Base-by-base conservation (phyloP, 2,113 vertebrate genomes). In the Callopanchax toddi region DNA sequence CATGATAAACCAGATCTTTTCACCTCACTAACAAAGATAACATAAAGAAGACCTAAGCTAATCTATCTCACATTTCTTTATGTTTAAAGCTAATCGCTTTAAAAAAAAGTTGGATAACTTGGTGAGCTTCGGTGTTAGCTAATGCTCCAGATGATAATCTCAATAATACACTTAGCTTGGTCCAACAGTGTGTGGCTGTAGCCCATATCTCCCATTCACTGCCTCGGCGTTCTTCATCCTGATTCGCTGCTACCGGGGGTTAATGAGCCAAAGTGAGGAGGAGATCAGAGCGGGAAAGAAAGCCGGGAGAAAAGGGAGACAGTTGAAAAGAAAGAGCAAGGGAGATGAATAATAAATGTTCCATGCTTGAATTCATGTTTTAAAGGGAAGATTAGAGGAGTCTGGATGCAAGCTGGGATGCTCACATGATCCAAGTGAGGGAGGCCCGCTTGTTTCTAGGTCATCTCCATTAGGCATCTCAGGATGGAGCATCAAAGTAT, bases 311-410 rank as follows among this genome's bases (percentile, higher is more conserved):
- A 73, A 37, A 53, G 25, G 29, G 60, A 83, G 70, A 73, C 66
- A 37, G 45, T 52, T 51, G 60, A 67, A 76, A 73, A 68, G 56
- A 68, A 48, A 76, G 64, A 78, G 71, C 21, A 50, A 60, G 46
- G 67, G 62, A 76, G 73, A 82, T 89, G 78, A 88, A 89, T 88
- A 85, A 87, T 85, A 81, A 84, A 87, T 87, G 76, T 52, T 55
- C 45, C 77, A 75, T 32, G 52, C 59, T 76, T 43, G 71, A 85
- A 81, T 79, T 62, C 83, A 81, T 83, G 79, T 62, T 60, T 84
- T 87, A 71, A 85, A 75, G 55, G 68, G 75, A 81, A 84, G 75
- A 84, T 83, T 86, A 83, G 73, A 86, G 53, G 73, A 85, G 78
- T 76, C 57, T 67, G 66, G 77, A 74, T 78, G 67, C 63, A 77